Base-by-base conservation (phyloP, 2,113 vertebrate species). In the Rynchops niger region DNA sequence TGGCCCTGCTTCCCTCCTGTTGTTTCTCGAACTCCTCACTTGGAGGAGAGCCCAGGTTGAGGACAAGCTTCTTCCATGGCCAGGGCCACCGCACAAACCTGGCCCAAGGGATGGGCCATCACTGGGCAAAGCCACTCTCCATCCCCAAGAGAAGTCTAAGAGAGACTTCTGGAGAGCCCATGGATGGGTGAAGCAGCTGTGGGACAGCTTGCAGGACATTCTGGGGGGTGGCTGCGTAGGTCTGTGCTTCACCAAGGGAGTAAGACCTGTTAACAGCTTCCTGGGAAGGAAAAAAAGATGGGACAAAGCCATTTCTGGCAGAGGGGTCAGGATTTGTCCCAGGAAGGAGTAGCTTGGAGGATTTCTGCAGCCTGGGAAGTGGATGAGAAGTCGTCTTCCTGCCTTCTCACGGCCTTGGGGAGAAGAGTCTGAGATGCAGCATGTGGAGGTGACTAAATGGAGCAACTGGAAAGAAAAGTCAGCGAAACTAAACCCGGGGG, bases 181-280 rank as follows among this genome's bases (percentile, higher is more conserved):
- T 71, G 40, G 26, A 8, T 2, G 27, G 32, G 20, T 2, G 6
- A 52, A 76, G 42, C 11, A 32, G 45, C 56, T 1, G 1, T 42
- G 32, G 58, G 47, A 38, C 69, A 65, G 58, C 50, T 61, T 4
- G 2, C 18, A 74, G 42, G 65, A 53, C 11, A 9, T 26, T 36
- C 3, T 1, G 1, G 32, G 17, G 4, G 42, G 30, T 20, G 47
- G 8, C 22, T 66, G 17, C 3, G 2, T 20, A 45, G 43, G 38
- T 50, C 29, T 76, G 20, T 5, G 4, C 43, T 74, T 76, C 43
- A 63, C 15, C 36, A 38, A 69, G 30, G 17, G 34, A 34, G 9
- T 27, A 22, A 56, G 36, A 49, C 19, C 45, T 30, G 25, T 20
- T 40, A 58, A 78, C 36, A 61, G 32, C 29, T 85, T 82, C 52